Percentiles rank a stretch among this genome's conserved stretches.
phyloP scores from a whole-genome alignment of 2,113 vertebrate species.

The Cettia cetti region DNA sequence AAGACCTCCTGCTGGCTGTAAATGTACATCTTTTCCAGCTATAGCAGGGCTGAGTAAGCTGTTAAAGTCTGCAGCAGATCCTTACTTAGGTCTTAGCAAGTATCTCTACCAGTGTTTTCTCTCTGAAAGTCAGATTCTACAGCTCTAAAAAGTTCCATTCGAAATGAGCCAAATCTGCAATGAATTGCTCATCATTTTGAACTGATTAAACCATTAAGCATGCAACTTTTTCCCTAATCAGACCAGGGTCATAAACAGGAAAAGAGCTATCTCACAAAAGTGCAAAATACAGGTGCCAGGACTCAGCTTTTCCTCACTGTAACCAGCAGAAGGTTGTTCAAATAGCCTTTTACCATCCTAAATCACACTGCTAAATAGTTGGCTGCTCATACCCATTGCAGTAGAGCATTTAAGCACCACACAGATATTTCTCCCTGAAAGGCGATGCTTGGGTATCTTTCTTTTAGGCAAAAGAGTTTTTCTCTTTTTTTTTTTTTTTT shows the following conservation, averaged over 20 bases:
- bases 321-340: background rate
- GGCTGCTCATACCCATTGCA: background rate
- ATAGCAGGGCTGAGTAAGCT: background rate
- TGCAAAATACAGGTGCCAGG: background rate
- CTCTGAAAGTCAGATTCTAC: background rate
- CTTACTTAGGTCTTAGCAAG: background rate
- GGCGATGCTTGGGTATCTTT: background rate
- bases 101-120: background rate
- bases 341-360: background rate
- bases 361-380: background rate
- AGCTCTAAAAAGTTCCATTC: background rate
- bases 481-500: background rate
- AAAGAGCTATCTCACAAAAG: background rate
- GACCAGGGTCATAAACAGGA: background rate
- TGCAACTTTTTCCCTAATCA: background rate
- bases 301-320: background rate
- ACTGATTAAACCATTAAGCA: background rate
- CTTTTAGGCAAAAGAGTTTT: background rate
- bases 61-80: background rate
- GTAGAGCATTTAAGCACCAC: background rate
- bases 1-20: background rate
- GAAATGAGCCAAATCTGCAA: background rate
- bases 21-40: background rate
- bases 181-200: background rate
- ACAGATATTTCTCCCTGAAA: background rate